Base-by-base conservation (phyloP, 2,888 invertebrate species). In the Drosophila mulleri region DNA sequence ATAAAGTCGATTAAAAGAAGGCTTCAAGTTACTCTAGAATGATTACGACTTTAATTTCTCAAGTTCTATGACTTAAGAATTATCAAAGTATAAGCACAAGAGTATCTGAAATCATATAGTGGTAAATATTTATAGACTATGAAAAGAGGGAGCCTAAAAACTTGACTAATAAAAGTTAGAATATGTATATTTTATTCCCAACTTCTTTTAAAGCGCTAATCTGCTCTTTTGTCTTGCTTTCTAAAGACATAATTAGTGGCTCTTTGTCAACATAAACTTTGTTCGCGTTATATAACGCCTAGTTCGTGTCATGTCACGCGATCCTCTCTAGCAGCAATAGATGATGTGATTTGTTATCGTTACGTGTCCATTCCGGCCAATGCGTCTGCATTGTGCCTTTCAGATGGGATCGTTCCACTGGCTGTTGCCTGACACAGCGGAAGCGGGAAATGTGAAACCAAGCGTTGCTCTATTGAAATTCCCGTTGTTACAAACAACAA, bases 371-470 rank as follows among this genome's bases (percentile, higher is more conserved):
- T 58, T 67, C 57, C 57, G 47, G 47, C 47, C 29, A 60, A 50
- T 60, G 48, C 44, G 20, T 35, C 44, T 32, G 47, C 39, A 63
- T 69, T 74, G 70, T 70, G 75, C 23, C 66, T 54, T 45, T 54
- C 50, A 63, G 66, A 23, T 37, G 37, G 59, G 67, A 67, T 80
- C 87, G 80, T 65, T 71, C 60, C 76, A 68, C 42, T 73, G 56
- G 39, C 56, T 45, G 61, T 59, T 48, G 54, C 44, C 56, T 64
- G 59, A 50, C 66, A 82, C 69, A 82, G 80, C 89, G 85, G 91
- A 91, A 86, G 80, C 89, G 72, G 72, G 90, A 86, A 90, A 89
- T 89, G 90, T 89, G 91, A 89, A 89, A 83, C 89, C 87, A 89
- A 84, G 83, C 91, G 90, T 88, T 81, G 82, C 84, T 67, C 53